Percentiles rank a stretch among this genome's conserved stretches.
Evolutionary conservation across 2,113 vertebrate species (phyloP).

Genomic region (Erythrocercus mccallii): DNA sequence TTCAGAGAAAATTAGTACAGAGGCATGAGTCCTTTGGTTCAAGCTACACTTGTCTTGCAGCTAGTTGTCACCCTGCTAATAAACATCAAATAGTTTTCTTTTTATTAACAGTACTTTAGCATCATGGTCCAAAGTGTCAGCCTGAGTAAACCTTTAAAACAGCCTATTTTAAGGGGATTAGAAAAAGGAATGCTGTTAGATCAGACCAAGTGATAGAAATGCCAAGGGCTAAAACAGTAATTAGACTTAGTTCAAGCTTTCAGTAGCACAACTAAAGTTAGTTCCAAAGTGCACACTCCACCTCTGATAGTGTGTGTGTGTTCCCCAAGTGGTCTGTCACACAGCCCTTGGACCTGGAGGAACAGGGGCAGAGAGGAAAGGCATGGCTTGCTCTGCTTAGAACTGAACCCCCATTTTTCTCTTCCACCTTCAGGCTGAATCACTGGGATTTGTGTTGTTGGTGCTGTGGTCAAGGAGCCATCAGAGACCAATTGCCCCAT

Average conservation of each 20-base stretch:
- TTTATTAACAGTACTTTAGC: not conserved
- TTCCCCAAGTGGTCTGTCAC: not conserved
- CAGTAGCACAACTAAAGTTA: not conserved
- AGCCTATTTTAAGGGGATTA: not conserved
- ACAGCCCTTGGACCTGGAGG: not conserved
- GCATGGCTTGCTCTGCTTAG: not conserved
- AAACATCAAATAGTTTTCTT: not conserved
- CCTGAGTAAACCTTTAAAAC: not conserved
- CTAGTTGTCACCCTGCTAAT: not conserved
- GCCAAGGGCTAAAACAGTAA: not conserved
- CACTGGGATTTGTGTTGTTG: fast-evolving
- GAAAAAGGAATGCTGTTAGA: not conserved
- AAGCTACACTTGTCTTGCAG: not conserved
- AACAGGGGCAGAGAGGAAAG: not conserved
- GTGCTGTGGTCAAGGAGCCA: not conserved
- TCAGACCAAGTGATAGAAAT: not conserved
- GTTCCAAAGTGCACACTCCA: not conserved
- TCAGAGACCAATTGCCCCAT: not conserved
- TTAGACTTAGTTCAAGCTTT: not conserved
- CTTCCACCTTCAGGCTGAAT: not conserved
- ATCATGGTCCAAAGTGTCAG: not conserved
- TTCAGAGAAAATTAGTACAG: not conserved
- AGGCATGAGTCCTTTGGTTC: not conserved
- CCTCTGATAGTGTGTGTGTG: fast-evolving
- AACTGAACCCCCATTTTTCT: not conserved